phyloP scores from a whole-genome alignment of 2,113 vertebrate species.

The Hirundichthys speculiger region DNA sequence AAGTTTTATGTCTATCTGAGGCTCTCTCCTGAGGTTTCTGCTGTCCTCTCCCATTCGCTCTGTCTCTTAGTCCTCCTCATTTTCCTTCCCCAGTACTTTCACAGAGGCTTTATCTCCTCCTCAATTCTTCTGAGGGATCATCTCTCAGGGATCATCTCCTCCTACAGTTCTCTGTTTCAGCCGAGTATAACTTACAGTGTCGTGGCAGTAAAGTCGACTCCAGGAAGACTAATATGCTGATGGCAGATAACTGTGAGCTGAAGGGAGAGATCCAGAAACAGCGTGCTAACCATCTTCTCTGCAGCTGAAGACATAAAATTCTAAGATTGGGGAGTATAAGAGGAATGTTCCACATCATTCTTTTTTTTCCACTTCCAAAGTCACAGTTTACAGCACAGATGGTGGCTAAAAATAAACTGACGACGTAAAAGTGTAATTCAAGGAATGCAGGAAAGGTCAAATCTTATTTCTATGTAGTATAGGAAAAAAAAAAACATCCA shows the following conservation, averaged over 20 bases:
- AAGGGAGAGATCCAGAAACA: conserved; percentile 21
- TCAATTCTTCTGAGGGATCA: conserved; percentile 13
- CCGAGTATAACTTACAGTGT: conserved; percentile 31
- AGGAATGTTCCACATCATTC: not conserved
- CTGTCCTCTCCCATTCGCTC: conserved; percentile 42
- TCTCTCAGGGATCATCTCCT: conserved; percentile 22
- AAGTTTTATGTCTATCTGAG: conserved; percentile 37
- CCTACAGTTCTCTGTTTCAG: conserved; percentile 29
- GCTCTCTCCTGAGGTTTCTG: conserved; percentile 47
- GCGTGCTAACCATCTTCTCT: conserved; percentile 36
- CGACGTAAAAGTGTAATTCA: too few relatives aligned
- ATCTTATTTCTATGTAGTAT: too few relatives aligned
- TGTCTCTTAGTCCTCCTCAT: conserved; percentile 29
- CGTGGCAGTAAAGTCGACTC: conserved; percentile 21
- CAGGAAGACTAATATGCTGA: conserved; percentile 44
- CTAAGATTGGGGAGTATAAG: not conserved
- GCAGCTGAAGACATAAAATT: conserved; percentile 25
- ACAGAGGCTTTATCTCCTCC: conserved; percentile 23
- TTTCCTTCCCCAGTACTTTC: conserved; percentile 13
- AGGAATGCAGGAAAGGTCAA: too few relatives aligned
- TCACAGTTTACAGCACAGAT: not conserved
- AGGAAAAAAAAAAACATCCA: too few relatives aligned
- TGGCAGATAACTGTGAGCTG: conserved; percentile 46
- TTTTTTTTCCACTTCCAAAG: not conserved
- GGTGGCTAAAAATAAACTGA: too few relatives aligned